Evolutionary conservation across 2,113 vertebrate genomes (phyloP), one percentile per base, ranked within the genome.

Genomic region (Zingel zingel): DNA sequence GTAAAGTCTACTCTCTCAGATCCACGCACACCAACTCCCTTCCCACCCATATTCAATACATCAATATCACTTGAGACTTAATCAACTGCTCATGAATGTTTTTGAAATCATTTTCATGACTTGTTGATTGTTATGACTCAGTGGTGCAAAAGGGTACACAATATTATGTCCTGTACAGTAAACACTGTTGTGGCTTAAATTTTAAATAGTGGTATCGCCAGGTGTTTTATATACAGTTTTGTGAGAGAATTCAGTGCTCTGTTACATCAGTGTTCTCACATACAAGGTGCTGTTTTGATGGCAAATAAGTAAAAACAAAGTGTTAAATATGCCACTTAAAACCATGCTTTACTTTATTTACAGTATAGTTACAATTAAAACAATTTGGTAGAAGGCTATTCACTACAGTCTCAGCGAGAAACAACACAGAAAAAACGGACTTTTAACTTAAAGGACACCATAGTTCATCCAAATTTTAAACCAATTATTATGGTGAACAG

Each of bases 21-120:
- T 2, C 36, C n/a, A 43, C 39, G 39, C 16, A 2, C 23, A 16
- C 9, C 23, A 12, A 6, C 25, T 8, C 10, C 43, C 53, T 54
- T 10, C 19, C 15, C 14, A 5, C 7, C 33, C 23, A 48, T 69
- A 75, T 66, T 30, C 6, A 43, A 58, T 25, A 27, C 64, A 68
- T 71, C 27, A 56, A 78, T 64, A 30, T 57, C 45, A 50, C 62
- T 15, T 18, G 47, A 58, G 65, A 79, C 61, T 45, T 81, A 36
- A 79, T 90, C 70, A 73, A 61, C 79, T 64, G 27, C 50, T 70
- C 59, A 18, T 23, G 45, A 23, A 12, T 77, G 50, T 72, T 58
- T 83, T 76, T 54, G 13, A 30, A 70, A 19, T 78, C 15, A 65
- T 56, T 82, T 54, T 36, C 74, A 33, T 57, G 68, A 59, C 57